phyloP scores from a whole-genome alignment of 1,140 invertebrate genomes.

The Megathymus violae region DNA sequence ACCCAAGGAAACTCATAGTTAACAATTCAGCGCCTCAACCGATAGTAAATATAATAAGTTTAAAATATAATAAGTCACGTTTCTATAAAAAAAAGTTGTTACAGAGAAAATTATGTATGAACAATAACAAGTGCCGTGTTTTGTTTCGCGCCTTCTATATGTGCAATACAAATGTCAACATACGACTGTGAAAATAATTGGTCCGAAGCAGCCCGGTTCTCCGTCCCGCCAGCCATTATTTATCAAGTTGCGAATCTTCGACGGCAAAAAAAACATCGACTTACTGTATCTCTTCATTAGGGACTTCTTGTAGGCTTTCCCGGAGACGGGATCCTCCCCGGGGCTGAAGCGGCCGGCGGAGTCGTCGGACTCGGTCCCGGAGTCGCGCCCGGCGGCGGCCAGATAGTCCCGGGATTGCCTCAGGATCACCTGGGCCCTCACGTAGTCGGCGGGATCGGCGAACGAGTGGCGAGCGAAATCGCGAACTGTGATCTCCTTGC shows the following conservation, averaged over 20 bases:
- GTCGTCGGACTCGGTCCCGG: constrained; percentile 90
- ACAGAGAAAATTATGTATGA: too few species aligned
- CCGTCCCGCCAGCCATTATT: background rate
- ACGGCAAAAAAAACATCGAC: constrained; percentile 68
- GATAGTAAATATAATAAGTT: too few species aligned
- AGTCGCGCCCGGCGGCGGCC: constrained; percentile 84
- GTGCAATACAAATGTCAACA: constrained; percentile 13
- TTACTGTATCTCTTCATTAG: constrained; percentile 95
- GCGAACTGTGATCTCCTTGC: too few species aligned
- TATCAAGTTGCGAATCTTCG: background rate
- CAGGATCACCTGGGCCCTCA: constrained; percentile 76
- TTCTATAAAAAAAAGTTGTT: too few species aligned
- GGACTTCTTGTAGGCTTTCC: constrained; percentile 94
- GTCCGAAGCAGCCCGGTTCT: background rate
- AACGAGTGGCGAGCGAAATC: constrained; percentile 78
- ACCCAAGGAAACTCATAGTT: too few species aligned
- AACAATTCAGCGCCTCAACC: too few species aligned
- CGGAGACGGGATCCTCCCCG: constrained; percentile 83
- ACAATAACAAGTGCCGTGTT: constrained; percentile 2
- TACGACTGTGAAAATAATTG: constrained; percentile 22
- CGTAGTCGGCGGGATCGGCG: constrained; percentile 73
- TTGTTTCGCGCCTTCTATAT: constrained; percentile 6
- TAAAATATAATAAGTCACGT: too few species aligned
- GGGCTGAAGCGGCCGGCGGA: constrained; percentile 86
- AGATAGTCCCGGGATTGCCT: constrained; percentile 85